These are phyloP conservation scores for Drosophila hydei DNA, from an alignment of 1,140 invertebrate species.

Conservation along the genomic window DNA sequence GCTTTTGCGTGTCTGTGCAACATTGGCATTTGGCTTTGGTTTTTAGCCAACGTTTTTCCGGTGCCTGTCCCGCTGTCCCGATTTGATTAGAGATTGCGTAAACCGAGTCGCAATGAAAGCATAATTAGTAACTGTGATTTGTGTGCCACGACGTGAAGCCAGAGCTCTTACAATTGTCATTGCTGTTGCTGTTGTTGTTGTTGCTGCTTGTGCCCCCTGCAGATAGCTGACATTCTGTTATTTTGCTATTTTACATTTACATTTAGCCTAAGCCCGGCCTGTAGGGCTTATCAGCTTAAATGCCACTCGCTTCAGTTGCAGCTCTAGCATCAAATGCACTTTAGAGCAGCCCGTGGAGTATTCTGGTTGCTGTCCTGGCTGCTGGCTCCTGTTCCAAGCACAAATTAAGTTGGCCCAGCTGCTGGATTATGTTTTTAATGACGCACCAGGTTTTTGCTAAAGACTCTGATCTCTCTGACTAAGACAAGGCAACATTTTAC, in stretches of 20 bases:
- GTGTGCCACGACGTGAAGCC: slow-evolving; percentile 38
- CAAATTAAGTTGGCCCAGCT: slow-evolving; percentile 27
- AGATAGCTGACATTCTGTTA: slow-evolving; percentile 57
- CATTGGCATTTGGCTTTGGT: slow-evolving; percentile 43
- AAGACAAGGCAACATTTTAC: background rate
- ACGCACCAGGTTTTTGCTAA: slow-evolving; percentile 1
- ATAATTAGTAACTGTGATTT: slow-evolving; percentile 81
- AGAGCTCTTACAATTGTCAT: slow-evolving; percentile 1
- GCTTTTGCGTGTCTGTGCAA: slow-evolving; percentile 44
- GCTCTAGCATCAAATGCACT: slow-evolving; percentile 46
- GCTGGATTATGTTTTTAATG: slow-evolving; percentile 39
- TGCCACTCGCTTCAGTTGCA: slow-evolving; percentile 17
- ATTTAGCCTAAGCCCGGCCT: slow-evolving; percentile 31
- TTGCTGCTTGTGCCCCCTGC: slow-evolving; percentile 7
- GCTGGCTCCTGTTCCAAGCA: slow-evolving; percentile 17
- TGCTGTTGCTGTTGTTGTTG: background rate
- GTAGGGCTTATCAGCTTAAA: slow-evolving; percentile 52
- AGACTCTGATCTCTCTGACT: background rate
- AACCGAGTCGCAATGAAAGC: slow-evolving; percentile 35
- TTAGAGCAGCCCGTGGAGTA: slow-evolving; percentile 9
- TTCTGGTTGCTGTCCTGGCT: background rate
- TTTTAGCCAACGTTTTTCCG: slow-evolving; percentile 5
- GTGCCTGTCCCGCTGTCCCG: background rate
- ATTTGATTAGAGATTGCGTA: slow-evolving; percentile 54
- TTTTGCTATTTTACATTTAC: slow-evolving; percentile 49